Conservation (phyloP, 2,113 vertebrate species). For the Zosterops lateralis region DNA sequence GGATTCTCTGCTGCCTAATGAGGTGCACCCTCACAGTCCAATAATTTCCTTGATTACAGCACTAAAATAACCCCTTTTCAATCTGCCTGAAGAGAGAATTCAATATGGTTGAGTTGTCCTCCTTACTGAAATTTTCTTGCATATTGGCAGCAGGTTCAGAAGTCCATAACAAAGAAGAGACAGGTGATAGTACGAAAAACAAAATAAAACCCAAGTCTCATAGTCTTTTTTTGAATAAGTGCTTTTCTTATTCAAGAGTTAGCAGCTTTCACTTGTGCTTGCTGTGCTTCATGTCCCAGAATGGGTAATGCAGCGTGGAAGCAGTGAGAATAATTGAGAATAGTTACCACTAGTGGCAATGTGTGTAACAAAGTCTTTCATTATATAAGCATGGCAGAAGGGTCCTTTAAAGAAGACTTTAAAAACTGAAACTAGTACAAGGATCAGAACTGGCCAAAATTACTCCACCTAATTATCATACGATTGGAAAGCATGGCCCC, state of each 20-base stretch:
- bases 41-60: not conserved
- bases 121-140: not conserved
- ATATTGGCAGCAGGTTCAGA: not conserved
- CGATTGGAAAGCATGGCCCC: not conserved
- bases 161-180: not conserved
- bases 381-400: not conserved
- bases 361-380: not conserved
- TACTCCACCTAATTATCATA: not conserved
- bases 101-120: not conserved
- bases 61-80: not conserved
- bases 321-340: not conserved
- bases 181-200: not conserved
- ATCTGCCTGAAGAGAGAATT: not conserved
- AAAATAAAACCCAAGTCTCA: not conserved
- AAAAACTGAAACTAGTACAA: not conserved
- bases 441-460: not conserved
- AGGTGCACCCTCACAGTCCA: not conserved
- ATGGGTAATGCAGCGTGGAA: not conserved
- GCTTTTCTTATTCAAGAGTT: not conserved
- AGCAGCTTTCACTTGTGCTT: not conserved
- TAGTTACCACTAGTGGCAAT: not conserved
- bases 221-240: fast-evolving
- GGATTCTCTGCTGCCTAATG: not conserved
- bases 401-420: not conserved
- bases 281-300: not conserved